Conservation (phyloP, 1,140 invertebrate species). For the Neodiprion virginianus region DNA sequence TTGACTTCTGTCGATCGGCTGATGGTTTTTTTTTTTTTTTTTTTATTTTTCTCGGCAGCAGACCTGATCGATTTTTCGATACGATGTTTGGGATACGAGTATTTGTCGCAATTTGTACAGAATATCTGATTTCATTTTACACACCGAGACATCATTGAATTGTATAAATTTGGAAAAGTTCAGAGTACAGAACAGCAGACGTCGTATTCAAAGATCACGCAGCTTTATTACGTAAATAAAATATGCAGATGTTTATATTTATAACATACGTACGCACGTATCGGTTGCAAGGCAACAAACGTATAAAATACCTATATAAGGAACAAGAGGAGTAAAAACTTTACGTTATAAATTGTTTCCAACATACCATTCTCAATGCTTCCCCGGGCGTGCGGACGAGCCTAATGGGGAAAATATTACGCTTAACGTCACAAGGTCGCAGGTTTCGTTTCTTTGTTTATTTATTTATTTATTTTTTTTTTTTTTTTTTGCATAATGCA, state of each 20-base stretch:
- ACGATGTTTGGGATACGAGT: no score
- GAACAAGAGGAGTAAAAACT: slow-evolving; percentile 3
- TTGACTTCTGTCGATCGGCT: not conserved
- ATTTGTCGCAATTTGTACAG: no score
- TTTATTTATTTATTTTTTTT: no score
- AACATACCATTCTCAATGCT: slow-evolving; percentile 58
- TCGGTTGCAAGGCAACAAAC: not conserved
- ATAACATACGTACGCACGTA: slow-evolving; percentile 29
- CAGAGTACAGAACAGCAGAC: not conserved
- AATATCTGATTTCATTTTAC: no score
- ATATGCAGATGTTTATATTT: slow-evolving; percentile 19
- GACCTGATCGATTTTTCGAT: no score
- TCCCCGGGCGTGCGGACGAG: slow-evolving; percentile 50
- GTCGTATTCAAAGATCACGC: not conserved
- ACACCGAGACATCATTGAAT: no score
- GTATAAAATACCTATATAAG: not conserved
- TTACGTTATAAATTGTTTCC: slow-evolving; percentile 42
- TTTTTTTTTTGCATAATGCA: no score
- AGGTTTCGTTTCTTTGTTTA: no score
- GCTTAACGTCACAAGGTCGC: slow-evolving; percentile 11
- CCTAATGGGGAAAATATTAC: slow-evolving; percentile 39
- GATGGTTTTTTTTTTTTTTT: not conserved
- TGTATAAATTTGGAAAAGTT: not conserved
- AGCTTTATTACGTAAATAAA: slow-evolving; percentile 15
- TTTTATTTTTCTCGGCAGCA: no score